phyloP scores from a whole-genome alignment of 2,113 vertebrate genomes.

The Marmota flaviventris region DNA sequence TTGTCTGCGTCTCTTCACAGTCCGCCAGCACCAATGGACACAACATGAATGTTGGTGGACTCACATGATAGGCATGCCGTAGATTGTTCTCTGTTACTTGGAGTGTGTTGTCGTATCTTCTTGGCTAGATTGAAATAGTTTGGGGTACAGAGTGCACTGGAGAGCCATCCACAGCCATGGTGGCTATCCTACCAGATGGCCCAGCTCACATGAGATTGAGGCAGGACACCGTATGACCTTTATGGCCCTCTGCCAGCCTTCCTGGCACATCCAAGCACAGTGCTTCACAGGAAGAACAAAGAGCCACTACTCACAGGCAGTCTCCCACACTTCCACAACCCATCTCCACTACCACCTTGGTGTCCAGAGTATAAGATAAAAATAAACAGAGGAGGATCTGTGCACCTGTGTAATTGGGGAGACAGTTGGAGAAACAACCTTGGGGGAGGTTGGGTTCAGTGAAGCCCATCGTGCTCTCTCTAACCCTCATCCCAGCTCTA shows the following conservation, averaged over 20 bases:
- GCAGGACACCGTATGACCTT: accelerated
- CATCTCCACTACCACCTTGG: no score
- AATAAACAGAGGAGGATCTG: no score
- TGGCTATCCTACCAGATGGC: not conserved
- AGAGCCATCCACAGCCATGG: not conserved
- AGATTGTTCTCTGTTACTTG: not conserved
- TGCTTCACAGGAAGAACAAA: not conserved
- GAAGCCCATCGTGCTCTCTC: not conserved
- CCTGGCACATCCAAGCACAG: not conserved
- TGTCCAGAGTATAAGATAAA: not conserved
- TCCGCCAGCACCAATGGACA: not conserved
- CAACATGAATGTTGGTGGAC: accelerated
- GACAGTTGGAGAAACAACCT: not conserved
- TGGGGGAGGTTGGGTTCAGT: not conserved
- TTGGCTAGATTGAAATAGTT: not conserved
- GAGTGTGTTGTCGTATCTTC: not conserved
- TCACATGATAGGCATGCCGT: accelerated
- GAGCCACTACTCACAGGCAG: not conserved
- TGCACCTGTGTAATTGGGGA: not conserved
- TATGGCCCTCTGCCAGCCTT: not conserved
- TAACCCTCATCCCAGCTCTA: no score
- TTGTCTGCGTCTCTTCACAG: not conserved
- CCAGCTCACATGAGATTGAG: not conserved
- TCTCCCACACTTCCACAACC: not conserved
- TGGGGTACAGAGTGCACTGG: not conserved